These are phyloP conservation scores for Campoletis sonorensis DNA, from an alignment of 1,140 invertebrate species.

Conservation along the genomic window DNA sequence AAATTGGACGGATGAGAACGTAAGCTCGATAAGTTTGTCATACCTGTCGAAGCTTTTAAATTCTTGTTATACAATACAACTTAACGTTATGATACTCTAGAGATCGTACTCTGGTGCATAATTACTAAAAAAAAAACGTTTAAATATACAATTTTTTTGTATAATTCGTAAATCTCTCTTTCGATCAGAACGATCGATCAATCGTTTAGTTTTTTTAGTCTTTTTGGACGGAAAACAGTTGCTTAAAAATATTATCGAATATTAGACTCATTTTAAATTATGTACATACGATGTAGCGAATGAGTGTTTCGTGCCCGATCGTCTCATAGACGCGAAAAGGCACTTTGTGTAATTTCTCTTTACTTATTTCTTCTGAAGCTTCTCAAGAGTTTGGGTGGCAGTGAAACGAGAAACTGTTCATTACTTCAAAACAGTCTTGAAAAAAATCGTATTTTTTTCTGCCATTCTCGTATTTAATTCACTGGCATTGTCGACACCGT, in stretches of 20 bases:
- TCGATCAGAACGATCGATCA: too few species aligned
- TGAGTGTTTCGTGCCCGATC: not conserved
- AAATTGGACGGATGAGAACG: too few species aligned
- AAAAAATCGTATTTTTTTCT: not conserved
- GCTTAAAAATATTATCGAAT: not conserved
- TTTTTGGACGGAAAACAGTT: conserved; percentile 25
- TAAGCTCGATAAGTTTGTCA: too few species aligned
- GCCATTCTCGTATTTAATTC: conserved; percentile 63
- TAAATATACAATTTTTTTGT: too few species aligned
- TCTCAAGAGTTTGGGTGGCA: conserved; percentile 6
- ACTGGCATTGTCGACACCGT: conserved; percentile 90
- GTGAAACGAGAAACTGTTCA: conserved; percentile 4
- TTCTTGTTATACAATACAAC: too few species aligned
- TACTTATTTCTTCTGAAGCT: not conserved
- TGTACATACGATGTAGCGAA: conserved; percentile 18
- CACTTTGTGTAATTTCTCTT: not conserved
- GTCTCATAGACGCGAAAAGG: not conserved
- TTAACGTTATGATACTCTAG: too few species aligned
- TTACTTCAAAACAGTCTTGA: not conserved
- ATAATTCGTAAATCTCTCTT: too few species aligned
- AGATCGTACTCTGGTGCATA: too few species aligned
- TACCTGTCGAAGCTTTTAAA: too few species aligned
- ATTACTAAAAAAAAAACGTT: too few species aligned
- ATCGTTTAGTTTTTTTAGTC: not conserved
- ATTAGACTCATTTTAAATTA: conserved; percentile 5